phyloP scores from a whole-genome alignment of 2,113 vertebrate genomes.

The Grammomys surdaster region DNA sequence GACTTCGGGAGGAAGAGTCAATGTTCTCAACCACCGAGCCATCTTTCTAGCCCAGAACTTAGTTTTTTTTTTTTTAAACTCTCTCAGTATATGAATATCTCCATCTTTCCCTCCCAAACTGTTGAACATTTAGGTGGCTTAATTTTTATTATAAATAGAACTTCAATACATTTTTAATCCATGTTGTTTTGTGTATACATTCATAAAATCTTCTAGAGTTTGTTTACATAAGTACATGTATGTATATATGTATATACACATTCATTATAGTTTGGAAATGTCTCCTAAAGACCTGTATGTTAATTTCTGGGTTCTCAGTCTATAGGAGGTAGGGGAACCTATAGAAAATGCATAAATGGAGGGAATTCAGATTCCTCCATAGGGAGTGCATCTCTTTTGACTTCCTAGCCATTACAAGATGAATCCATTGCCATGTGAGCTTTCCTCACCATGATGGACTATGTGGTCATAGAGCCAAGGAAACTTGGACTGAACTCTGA shows the following conservation, averaged over 20 bases:
- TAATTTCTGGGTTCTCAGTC: background rate
- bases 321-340: background rate
- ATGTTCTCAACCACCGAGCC: no score
- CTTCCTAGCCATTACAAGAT: background rate
- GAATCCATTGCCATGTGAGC: background rate
- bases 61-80: background rate
- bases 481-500: background rate
- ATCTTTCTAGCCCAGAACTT: no score
- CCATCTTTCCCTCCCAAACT: background rate
- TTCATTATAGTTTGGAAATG: background rate
- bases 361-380: no score
- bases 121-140: background rate
- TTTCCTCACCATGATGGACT: background rate
- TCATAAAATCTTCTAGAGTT: background rate
- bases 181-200: background rate
- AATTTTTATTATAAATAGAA: conserved; percentile 8
- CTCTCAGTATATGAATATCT: background rate
- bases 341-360: background rate
- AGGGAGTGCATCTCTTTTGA: background rate
- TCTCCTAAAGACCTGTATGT: background rate
- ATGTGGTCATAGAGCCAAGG: background rate
- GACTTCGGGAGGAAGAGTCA: no score
- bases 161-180: background rate
- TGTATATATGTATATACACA: no score
- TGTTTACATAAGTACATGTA: background rate